These are phyloP conservation scores for Cepphus grylle DNA, from an alignment of 2,113 vertebrate species.

Conservation along the genomic window DNA sequence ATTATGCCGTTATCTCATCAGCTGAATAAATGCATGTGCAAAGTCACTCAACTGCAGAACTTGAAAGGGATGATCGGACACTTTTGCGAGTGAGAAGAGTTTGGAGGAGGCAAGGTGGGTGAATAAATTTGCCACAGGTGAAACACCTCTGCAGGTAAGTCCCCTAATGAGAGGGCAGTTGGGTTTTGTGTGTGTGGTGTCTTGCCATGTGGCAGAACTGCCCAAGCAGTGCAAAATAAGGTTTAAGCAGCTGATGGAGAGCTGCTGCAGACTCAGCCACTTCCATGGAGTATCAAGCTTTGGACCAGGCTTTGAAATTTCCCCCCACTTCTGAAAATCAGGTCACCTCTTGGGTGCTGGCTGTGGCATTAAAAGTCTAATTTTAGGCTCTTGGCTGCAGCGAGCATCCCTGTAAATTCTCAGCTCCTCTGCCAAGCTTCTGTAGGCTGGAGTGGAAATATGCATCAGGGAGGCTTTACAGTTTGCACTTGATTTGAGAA, in stretches of 20 bases:
- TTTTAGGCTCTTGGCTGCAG: conserved; percentile 23
- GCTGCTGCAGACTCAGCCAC: background rate
- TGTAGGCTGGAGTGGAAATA: conserved; percentile 16
- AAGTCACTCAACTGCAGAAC: background rate
- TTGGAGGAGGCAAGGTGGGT: background rate
- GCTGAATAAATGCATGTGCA: background rate
- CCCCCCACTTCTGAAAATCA: background rate
- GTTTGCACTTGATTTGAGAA: background rate
- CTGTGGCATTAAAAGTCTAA: conserved; percentile 2
- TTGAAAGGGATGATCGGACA: background rate
- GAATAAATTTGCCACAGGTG: background rate
- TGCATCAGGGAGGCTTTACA: background rate
- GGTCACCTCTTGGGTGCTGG: conserved; percentile 16
- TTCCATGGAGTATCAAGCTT: background rate
- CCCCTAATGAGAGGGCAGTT: background rate
- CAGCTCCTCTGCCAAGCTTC: conserved; percentile 11
- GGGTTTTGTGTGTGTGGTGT: background rate
- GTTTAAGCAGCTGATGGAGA: background rate
- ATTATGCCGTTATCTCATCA: background rate
- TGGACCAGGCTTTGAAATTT: background rate
- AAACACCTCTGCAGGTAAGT: background rate
- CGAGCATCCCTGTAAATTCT: background rate
- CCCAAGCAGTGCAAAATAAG: background rate
- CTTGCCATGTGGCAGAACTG: background rate
- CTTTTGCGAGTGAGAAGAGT: background rate